Evolutionary conservation across 2,113 vertebrate genomes (phyloP).

Genomic region (Cryptotis parvus): DNA sequence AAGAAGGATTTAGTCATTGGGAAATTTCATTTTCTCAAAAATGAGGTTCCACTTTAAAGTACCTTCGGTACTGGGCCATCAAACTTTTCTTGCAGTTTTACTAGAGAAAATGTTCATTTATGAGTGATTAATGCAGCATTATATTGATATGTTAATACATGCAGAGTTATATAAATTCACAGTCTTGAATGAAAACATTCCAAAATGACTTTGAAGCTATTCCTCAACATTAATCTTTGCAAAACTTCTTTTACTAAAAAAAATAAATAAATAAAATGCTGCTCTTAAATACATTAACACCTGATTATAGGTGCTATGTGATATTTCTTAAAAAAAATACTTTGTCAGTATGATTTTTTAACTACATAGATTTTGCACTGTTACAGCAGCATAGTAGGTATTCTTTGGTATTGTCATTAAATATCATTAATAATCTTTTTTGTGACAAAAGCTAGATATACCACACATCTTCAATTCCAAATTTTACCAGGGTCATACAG

Average conservation of each 20-base stretch:
- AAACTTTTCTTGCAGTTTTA: neutral
- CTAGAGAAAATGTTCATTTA: neutral
- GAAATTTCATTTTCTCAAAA: slow-evolving; percentile 5
- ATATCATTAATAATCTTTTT: neutral
- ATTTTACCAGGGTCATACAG: neutral
- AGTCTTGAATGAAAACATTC: neutral
- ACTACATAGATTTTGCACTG: rapidly evolving
- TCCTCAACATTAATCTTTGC: neutral
- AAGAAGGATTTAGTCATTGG: neutral
- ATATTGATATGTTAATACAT: neutral
- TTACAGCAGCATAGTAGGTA: neutral
- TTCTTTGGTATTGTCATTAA: neutral
- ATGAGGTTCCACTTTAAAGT: neutral
- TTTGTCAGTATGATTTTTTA: neutral
- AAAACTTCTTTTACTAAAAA: neutral
- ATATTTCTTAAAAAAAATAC: neutral
- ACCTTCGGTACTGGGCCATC: neutral
- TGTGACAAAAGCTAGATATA: neutral
- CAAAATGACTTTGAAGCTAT: neutral
- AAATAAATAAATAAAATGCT: neutral
- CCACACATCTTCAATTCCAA: neutral
- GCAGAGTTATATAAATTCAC: neutral
- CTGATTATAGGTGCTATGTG: neutral
- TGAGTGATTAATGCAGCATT: neutral
- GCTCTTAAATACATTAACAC: neutral